Evolutionary conservation across 2,888 invertebrate species (phyloP), one percentile per base, ranked within the genome.

Genomic region (Pegoplata infirma): DNA sequence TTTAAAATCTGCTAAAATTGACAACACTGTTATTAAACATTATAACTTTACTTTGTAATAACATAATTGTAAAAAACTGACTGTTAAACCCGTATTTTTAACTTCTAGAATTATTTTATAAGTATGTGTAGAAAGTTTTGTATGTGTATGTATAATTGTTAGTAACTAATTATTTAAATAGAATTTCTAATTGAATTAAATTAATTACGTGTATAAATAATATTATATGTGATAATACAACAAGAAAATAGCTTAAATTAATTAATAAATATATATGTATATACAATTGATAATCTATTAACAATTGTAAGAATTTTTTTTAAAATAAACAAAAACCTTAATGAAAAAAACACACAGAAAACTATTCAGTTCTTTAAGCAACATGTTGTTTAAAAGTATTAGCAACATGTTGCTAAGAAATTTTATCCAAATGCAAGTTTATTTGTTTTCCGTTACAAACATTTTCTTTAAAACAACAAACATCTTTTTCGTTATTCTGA

Each of bases 181-280:
- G n/a, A n/a, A n/a, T n/a, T n/a, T n/a, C n/a, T n/a, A 67, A 51
- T 17, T 61, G 23, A 49, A 68, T 44, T 32, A 61, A 67, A 61
- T 1, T 5, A 68, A 16, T 51, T n/a, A n/a, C n/a, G 32, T 73
- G 75, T 76, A 56, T n/a, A n/a, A n/a, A n/a, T n/a, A n/a, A n/a
- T n/a, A n/a, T 76, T 61, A 19, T 63, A 71, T 79, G 79, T 79
- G 79, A 79, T 79, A 79, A 71, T 12, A 53, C 19, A 47, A 10
- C n/a, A 40, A 47, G 44, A 64, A 23, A 63, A 47, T 68, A 68
- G 46, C 61, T 75, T 68, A 3, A 68, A 68, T 61, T 16, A 72
- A 47, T 56, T 36, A 46, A 14, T 17, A 19, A 63, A 19, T 46
- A 6, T 7, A n/a, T n/a, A n/a, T n/a, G n/a, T 17, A 14, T n/a